Evolutionary conservation across 2,113 vertebrate genomes (phyloP).

Genomic region (human): GRCh38 chr3:142418501-142419000

Average conservation of each 20-base stretch:
- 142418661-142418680: not conserved
- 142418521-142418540: conserved; percentile 99
- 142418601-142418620: conserved; percentile 80
- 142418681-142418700: not conserved
- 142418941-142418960: not conserved
- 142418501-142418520: conserved; percentile 98
- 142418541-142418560: conserved; percentile 97
- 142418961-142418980: conserved; percentile 15
- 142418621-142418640: conserved; percentile 32
- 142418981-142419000: not conserved
- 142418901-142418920: conserved; percentile 33
- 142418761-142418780: not conserved
- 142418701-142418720: not conserved
- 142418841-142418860: conserved; percentile 89
- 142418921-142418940: conserved; percentile 19
- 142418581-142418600: conserved; percentile 95
- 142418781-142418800: not conserved
- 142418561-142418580: conserved; percentile 99
- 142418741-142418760: not conserved
- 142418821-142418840: conserved; percentile 76
- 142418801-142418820: conserved; percentile 85
- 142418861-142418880: conserved; percentile 85
- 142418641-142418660: conserved; percentile 8
- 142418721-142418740: not conserved
- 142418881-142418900: conserved; percentile 78